Evolutionary conservation across 2,888 invertebrate species (phyloP), one percentile per base, ranked within the genome.

Genomic region (Quadroppia sp.): DNA sequence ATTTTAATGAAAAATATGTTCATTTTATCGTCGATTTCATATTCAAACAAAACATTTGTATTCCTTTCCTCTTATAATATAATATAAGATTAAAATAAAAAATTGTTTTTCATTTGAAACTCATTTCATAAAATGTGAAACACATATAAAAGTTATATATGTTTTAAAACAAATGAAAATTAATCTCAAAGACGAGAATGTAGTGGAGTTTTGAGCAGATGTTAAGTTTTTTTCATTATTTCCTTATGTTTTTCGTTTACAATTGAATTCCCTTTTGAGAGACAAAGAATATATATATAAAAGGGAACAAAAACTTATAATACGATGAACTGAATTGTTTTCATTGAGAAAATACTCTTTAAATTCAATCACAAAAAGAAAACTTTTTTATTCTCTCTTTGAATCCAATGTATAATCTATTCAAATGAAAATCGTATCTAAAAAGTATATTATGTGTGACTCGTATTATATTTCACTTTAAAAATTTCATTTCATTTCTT

Each of bases 101-200:
- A 36, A 36, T 36, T 36, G 36, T 4, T 36, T 36, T 36, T 36
- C 9, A 36, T 36, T 36, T 36, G 36, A 36, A 36, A 36, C 36
- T 9, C 36, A 36, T 36, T 36, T 36, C 36, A 36, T 36, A 9
- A 36, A 36, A 36, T 9, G 9, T 36, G 36, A 36, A 36, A 36
- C 36, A 36, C 36, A 36, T 48, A 15, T 9, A 48, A 48, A 4
- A 48, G 3, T 4, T 48, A 48, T 48, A n/a, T 48, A 48, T 48
- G 15, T 48, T 61, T 30, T 25, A 61, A 61, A 32, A 61, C 30
- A 61, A 61, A 61, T 61, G 61, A 61, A 61, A 61, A 61, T 61
- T 61, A 61, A 61, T 61, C 61, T 61, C 13, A 61, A 32, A 36
- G 6, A 36, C n/a, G 30, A 9, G 30, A n/a, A 25, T 3, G 28